Evolutionary conservation across 1,140 invertebrate species (phyloP), one percentile per base, ranked within the genome.

Genomic region (Pseudomyrmex pallidus): DNA sequence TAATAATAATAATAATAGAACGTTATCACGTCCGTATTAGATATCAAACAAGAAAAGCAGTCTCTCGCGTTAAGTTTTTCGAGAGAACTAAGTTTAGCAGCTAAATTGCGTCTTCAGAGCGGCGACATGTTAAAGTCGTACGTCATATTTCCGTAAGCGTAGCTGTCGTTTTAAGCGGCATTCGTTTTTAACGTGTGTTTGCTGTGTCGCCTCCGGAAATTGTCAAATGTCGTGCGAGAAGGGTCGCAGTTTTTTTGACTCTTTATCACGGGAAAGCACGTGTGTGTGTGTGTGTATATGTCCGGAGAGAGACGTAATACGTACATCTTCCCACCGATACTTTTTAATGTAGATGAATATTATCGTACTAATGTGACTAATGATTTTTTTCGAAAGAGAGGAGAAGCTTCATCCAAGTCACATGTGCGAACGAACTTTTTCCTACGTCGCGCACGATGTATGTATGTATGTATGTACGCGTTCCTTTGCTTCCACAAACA

Each of bases 141-240:
- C 84, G 88, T 92, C 91, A 91, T 91, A 91, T 91, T 91, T 91
- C 87, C 86, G 87, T 91, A 88, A 85, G 85, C 85, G 76, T 52
- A 63, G 48, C 76, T 86, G 83, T 82, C 87, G 85, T 82, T 85
- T 35, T 87, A 84, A 64, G 13, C 59, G 88, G 87, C 89, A 77
- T 48, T 84, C 90, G 89, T 86, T 90, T 35, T 90, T 82, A 91
- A 90, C 89, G 82, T 88, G 52, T 61, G 25, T 84, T 35, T 5
- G 35, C 35, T 35, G 35, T 83, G 87, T 90, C 87, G 85, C 48
- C 72, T 84, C 82, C 82, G 74, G 64, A 84, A 82, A 68, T 89
- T 86, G 88, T 91, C 90, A 90, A 91, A 92, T 84, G 84, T 74
- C 78, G 22, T 61, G 62, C 62, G 25, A 72, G 82, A 64, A 77